Conservation (phyloP, 2,888 invertebrate genomes). For the Drosophila demipolita region DNA sequence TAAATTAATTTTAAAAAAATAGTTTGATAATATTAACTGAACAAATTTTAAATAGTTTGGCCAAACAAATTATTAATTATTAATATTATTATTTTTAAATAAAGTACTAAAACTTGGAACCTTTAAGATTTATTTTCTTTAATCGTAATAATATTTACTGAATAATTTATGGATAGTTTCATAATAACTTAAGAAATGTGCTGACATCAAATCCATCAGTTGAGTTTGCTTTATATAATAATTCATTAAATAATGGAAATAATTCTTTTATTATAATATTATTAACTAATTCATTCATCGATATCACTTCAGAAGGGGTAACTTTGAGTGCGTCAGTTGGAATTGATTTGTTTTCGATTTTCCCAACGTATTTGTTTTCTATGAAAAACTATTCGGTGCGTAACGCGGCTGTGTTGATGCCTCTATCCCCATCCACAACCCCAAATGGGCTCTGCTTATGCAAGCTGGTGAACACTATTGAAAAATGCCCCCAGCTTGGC, state of each 20-base stretch:
- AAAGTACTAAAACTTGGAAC: background rate
- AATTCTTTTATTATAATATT: background rate
- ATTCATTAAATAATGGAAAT: background rate
- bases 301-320: constrained; percentile 14
- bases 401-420: constrained; percentile 56
- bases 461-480: constrained; percentile 59
- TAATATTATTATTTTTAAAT: background rate
- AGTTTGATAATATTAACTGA: too few relatives aligned
- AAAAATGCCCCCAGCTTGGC: constrained; percentile 79
- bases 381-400: constrained; percentile 65
- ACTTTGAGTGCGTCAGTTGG: constrained; percentile 1
- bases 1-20: background rate
- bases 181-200: background rate
- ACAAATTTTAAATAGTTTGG: background rate
- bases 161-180: background rate
- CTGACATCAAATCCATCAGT: background rate
- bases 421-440: constrained; percentile 17
- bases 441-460: constrained; percentile 69
- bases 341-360: constrained; percentile 21
- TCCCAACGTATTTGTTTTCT: constrained; percentile 61
- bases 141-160: background rate
- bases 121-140: background rate
- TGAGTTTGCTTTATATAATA: background rate
- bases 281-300: background rate
- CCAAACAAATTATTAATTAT: background rate